phyloP scores from a whole-genome alignment of 2,888 invertebrate species.

The Noctua comes region DNA sequence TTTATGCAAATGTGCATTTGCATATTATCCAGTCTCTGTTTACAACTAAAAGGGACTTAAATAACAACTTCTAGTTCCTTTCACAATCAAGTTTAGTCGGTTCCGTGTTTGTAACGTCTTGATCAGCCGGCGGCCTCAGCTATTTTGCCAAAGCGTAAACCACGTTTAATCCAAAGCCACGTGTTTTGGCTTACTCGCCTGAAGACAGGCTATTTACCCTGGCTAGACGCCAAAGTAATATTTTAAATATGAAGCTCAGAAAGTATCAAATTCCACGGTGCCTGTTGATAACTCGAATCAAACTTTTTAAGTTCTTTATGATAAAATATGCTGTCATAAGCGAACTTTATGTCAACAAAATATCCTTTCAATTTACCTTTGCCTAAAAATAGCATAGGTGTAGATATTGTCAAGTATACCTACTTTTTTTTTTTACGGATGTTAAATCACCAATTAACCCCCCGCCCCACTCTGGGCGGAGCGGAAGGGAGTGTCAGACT shows the following conservation, averaged over 20 bases:
- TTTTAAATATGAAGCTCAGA: conserved; percentile 23
- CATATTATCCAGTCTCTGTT: not conserved
- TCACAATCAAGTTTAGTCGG: not conserved
- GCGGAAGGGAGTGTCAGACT: no score
- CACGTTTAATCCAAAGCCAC: conserved; percentile 18
- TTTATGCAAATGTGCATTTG: no score
- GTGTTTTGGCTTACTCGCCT: conserved; percentile 34
- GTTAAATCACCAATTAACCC: no score
- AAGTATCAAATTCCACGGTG: not conserved
- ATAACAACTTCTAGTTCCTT: not conserved
- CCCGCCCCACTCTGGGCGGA: no score
- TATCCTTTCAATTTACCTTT: no score
- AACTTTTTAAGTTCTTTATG: not conserved
- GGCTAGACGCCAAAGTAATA: conserved; percentile 36
- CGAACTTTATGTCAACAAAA: not conserved
- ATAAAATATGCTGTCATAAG: not conserved
- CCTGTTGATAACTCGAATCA: conserved; percentile 20
- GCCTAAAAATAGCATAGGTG: no score
- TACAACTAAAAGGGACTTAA: not conserved
- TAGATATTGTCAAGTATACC: no score
- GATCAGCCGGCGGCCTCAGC: not conserved
- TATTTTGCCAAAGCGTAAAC: conserved; percentile 20
- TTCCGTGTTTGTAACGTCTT: not conserved
- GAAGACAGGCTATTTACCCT: conserved; percentile 34
- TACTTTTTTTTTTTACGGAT: no score